phyloP scores from a whole-genome alignment of 2,888 invertebrate species.

The Agriotes lineatus region DNA sequence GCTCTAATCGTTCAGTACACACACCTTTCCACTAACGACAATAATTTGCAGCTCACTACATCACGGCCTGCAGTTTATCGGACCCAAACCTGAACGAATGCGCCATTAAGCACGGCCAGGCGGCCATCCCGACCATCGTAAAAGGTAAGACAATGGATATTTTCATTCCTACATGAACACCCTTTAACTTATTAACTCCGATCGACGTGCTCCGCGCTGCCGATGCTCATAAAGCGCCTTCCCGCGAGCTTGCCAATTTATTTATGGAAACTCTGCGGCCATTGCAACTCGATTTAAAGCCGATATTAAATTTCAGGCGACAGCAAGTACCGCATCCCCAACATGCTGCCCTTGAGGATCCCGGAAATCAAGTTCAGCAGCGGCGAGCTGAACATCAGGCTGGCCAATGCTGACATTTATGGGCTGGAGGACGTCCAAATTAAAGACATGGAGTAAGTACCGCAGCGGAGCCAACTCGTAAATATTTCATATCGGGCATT shows the following conservation, averaged over 20 bases:
- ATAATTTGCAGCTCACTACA: conserved; percentile 55
- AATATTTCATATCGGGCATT: neutral
- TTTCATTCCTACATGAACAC: no score
- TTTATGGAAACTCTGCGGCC: no score
- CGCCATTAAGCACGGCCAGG: conserved; percentile 51
- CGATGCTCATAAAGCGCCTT: no score
- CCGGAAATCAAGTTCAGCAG: conserved; percentile 52
- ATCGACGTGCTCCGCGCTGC: no score
- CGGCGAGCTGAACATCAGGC: conserved; percentile 51
- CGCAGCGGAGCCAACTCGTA: neutral
- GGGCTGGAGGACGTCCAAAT: conserved; percentile 52
- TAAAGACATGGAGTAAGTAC: conserved; percentile 48
- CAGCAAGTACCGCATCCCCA: conserved; percentile 55
- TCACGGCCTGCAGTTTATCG: conserved; percentile 53
- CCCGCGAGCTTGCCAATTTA: no score
- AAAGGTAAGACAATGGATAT: conserved; percentile 56
- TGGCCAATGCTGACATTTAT: conserved; percentile 49
- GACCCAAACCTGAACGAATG: conserved; percentile 57
- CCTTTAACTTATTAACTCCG: no score
- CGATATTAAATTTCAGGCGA: conserved; percentile 58
- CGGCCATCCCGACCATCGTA: conserved; percentile 51
- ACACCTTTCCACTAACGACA: no score
- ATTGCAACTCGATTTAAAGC: no score
- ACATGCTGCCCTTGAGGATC: conserved; percentile 53
- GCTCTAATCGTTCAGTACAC: no score